Conservation (phyloP, 2,797 vertebrate species). For the Diplodus puntazzo region DNA sequence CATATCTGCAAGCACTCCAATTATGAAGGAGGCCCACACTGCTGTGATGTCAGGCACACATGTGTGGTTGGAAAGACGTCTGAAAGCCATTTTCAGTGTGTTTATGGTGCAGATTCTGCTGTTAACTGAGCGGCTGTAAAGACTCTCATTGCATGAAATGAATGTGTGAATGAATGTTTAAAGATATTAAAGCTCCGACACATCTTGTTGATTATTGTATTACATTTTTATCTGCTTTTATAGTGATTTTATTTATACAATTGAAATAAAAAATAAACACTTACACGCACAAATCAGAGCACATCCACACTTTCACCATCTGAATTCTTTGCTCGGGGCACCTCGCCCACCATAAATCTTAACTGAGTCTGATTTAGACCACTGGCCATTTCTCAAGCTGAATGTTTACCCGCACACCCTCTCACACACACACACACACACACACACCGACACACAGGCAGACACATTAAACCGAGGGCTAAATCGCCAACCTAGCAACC, state of each 20-base stretch:
- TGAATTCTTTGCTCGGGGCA: slow-evolving; percentile 38
- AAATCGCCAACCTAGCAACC: slow-evolving; percentile 67
- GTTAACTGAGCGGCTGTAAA: slow-evolving; percentile 43
- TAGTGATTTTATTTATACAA: slow-evolving; percentile 28
- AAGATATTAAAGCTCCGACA: slow-evolving; percentile 19
- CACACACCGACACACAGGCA: slow-evolving; percentile 34
- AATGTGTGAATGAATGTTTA: too few relatives aligned
- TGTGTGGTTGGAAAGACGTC: slow-evolving; percentile 66
- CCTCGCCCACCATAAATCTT: slow-evolving; percentile 61
- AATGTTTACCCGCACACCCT: slow-evolving; percentile 61
- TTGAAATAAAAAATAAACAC: slow-evolving; percentile 29
- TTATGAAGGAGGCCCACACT: slow-evolving; percentile 64
- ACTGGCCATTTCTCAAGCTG: slow-evolving; percentile 67
- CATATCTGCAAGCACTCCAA: slow-evolving; percentile 70
- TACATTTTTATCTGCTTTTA: slow-evolving; percentile 5
- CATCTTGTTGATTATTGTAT: not conserved
- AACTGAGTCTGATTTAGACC: slow-evolving; percentile 67
- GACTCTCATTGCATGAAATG: slow-evolving; percentile 26
- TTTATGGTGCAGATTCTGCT: slow-evolving; percentile 70
- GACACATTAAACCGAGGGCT: slow-evolving; percentile 57
- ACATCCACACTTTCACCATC: slow-evolving; percentile 43
- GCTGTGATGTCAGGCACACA: slow-evolving; percentile 62
- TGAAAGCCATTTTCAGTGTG: slow-evolving; percentile 76
- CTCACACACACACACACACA: slow-evolving; percentile 30
- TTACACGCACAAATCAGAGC: slow-evolving; percentile 13